A percentile compares a stretch with the other conserved stretches of the same genome.
phyloP scores from a whole-genome alignment of 2,888 invertebrate species.

The Lepidonotus clava region DNA sequence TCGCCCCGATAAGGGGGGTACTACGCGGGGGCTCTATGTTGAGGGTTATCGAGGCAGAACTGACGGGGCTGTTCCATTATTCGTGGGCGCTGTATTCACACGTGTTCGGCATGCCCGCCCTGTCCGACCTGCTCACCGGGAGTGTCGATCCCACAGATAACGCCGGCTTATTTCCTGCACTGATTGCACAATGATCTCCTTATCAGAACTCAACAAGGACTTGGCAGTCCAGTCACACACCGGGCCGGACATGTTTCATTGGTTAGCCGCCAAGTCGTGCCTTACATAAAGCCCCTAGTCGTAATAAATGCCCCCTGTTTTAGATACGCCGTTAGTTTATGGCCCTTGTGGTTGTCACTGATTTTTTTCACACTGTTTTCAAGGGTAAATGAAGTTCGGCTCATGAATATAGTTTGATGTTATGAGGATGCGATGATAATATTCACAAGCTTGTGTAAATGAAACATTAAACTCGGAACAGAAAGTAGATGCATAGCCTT shows the following conservation, averaged over 20 bases:
- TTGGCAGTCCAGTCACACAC: conserved; percentile 12
- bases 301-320: conserved; percentile 25
- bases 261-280: conserved; percentile 7
- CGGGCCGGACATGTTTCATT: neutral
- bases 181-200: conserved; percentile 43
- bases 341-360: conserved; percentile 6
- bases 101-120: conserved; percentile 8
- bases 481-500: too few species aligned
- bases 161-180: conserved; percentile 34
- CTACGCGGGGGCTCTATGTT: conserved; percentile 30
- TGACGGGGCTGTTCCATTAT: conserved; percentile 48
- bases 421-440: too few species aligned
- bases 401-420: too few species aligned
- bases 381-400: neutral
- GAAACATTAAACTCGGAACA: too few species aligned
- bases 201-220: conserved; percentile 41
- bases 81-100: conserved; percentile 33
- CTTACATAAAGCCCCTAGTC: conserved; percentile 21
- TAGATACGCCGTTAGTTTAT: conserved; percentile 31
- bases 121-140: neutral
- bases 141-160: conserved; percentile 43
- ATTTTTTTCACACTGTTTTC: neutral
- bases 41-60: conserved; percentile 35
- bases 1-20: neutral
- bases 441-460: too few species aligned